Evolutionary conservation across 2,797 vertebrate species (phyloP), one percentile per base, ranked within the genome.

Genomic region (Holocentrus rufus): DNA sequence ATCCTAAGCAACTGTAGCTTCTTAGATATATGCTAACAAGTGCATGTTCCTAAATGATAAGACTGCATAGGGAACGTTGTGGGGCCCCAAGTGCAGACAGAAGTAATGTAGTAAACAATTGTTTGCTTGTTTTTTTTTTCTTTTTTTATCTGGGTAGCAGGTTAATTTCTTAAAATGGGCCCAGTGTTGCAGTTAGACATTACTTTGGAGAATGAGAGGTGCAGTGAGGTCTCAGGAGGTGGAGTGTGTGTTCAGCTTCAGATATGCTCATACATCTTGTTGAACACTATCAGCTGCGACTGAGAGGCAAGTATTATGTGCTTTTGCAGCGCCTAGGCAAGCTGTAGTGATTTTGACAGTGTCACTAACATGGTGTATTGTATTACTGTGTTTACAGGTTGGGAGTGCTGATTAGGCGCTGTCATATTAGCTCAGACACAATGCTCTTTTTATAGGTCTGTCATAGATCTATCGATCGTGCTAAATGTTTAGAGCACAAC

Each of bases 1-100:
- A 2, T 22, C 13, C 55, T 6, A 1, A 54, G 6, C 17, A 61
- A 20, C 31, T 27, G 46, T 18, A 39, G 1, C 18, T 22, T 27
- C 0, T 6, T 15, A 44, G 13, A 69, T 57, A 76, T 34, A 22
- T 20, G 5, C 15, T n/a, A 50, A 53, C 23, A 2, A 11, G n/a
- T 50, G 42, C 18, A 34, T 34, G 59, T 10, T 46, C 15, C 15
- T 31, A 2, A 42, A 54, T 58, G 74, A 77, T 76, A 72, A 71
- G 58, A 60, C 5, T 23, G 36, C 15, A n/a, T 25, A 18, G 0
- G 74, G 47, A 0, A 62, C 61, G 52, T 56, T 39, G 11, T 3
- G 13, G 0, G 15, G 20, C 0, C 30, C 13, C 25, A 36, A 49
- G 2, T 0, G 1, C 7, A 58, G 4, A 56, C 46, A 53, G 2